Evolutionary conservation across 2,888 invertebrate species (phyloP).

Genomic region (Rosalia funebris): DNA sequence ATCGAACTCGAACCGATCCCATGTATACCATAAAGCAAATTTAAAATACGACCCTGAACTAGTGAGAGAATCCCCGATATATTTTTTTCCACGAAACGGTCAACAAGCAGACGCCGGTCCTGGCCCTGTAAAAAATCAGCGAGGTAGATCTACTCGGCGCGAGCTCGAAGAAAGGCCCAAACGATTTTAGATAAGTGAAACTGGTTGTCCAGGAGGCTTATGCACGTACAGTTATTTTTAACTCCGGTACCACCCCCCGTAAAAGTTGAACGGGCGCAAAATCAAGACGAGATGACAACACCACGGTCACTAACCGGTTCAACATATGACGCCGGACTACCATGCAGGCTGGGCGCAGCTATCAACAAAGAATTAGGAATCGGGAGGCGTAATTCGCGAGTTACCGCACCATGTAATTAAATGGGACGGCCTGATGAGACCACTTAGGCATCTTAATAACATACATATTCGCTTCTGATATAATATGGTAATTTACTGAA

Average conservation of each 20-base stretch:
- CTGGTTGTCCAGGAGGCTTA: conserved; percentile 3
- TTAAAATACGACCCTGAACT: too few species aligned
- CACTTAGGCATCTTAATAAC: too few species aligned
- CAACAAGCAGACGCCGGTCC: too few species aligned
- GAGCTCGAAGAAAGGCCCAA: not conserved
- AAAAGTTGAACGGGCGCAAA: conserved; percentile 17
- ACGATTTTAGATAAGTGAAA: conserved; percentile 6
- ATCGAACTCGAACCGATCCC: too few species aligned
- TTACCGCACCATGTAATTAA: not conserved
- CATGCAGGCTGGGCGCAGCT: too few species aligned
- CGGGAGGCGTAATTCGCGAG: not conserved
- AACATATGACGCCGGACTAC: conserved; percentile 27
- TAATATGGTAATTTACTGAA: too few species aligned
- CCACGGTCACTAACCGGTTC: conserved; percentile 30
- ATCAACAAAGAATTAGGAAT: conserved; percentile 28
- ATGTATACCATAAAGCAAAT: too few species aligned
- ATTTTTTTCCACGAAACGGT: too few species aligned
- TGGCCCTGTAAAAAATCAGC: conserved; percentile 6
- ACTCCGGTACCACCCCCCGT: conserved; percentile 11
- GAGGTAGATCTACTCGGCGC: not conserved
- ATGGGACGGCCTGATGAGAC: not conserved
- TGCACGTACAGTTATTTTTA: conserved; percentile 26
- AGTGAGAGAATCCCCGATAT: too few species aligned
- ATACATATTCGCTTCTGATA: too few species aligned
- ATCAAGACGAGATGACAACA: conserved; percentile 32